Base-by-base conservation (phyloP, 2,797 vertebrate species). In the Sciurus vulgaris region DNA sequence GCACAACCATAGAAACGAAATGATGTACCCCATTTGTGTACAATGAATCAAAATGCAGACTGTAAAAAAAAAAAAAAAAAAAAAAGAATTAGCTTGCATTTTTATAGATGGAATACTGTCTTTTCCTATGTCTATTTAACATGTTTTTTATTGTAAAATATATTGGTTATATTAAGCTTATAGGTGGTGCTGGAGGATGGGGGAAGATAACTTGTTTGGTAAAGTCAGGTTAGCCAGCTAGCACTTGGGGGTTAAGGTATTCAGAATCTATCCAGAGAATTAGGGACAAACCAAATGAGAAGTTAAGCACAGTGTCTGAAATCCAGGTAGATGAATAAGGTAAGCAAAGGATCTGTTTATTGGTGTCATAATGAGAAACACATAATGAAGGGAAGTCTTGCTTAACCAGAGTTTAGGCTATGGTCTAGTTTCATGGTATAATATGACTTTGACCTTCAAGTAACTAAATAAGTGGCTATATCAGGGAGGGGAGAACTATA, bases 51-150 rank as follows among this genome's bases (percentile, higher is more conserved):
- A 38, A 38, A 38, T 38, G 38, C 38, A 38, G 38, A 3, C 38
- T 38, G 38, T 38, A 38, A 38, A 38, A 38, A 38, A 38, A 38
- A 38, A 38, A 38, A 38, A 38, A 22, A 63, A 22, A 51, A 26
- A 91, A 33, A 92, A 72, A 94, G 69, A 95, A 83, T 93, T 67
- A 79, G 59, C n/a, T 92, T 91, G 54, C 3, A 56, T 89, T 93
- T 92, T 93, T 49, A 84, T 89, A 73, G 65, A 35, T 61, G 73
- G 56, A 95, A 41, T 65, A 82, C 13, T 70, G 17, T 63, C 72
- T 94, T 93, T 92, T 3, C 4, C 44, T 65, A 54, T 82, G 38
- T 54, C 7, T 74, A 56, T 81, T 65, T 95, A 76, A 65, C n/a
- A 33, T 83, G 54, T 72, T 92, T 94, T 86, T 81, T 47, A 79